A percentile compares a stretch with the other conserved stretches of the same genome.
Conservation (phyloP, 2,113 vertebrate species). For the Gracilinanus agilis region DNA sequence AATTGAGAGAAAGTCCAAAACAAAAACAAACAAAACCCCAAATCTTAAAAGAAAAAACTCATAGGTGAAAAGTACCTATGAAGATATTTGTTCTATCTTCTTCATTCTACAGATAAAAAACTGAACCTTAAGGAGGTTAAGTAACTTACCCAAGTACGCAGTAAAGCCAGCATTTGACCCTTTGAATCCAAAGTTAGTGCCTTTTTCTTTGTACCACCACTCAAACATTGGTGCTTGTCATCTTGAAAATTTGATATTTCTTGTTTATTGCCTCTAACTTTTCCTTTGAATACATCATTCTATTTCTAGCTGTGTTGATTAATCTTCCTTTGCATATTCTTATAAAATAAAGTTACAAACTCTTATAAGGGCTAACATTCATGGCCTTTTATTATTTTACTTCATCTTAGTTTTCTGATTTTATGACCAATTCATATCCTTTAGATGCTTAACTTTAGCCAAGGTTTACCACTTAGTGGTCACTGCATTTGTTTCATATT, state of each 20-base stretch:
- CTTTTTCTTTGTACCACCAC: not conserved
- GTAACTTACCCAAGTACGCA: not conserved
- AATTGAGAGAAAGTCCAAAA: not conserved
- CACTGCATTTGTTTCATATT: not conserved
- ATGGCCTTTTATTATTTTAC: not conserved
- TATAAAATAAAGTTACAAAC: not conserved
- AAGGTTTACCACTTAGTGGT: not conserved
- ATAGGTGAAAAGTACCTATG: not conserved
- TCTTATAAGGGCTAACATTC: not conserved
- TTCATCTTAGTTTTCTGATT: not conserved
- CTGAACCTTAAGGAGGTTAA: not conserved
- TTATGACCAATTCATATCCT: not conserved
- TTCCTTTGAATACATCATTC: too few relatives aligned
- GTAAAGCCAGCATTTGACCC: not conserved
- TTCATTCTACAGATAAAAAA: not conserved
- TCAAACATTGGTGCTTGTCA: not conserved
- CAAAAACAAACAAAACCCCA: not conserved
- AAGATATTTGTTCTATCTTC: not conserved
- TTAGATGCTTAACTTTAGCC: not conserved
- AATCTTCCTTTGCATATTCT: not conserved
- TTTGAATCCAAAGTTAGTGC: not conserved
- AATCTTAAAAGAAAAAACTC: not conserved
- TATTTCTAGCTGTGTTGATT: not conserved
- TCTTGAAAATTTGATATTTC: not conserved
- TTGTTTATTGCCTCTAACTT: not conserved